A percentile compares a stretch with the other conserved stretches of the same genome.
phyloP scores from a whole-genome alignment of 2,113 vertebrate species.

The Erpornis zantholeuca region DNA sequence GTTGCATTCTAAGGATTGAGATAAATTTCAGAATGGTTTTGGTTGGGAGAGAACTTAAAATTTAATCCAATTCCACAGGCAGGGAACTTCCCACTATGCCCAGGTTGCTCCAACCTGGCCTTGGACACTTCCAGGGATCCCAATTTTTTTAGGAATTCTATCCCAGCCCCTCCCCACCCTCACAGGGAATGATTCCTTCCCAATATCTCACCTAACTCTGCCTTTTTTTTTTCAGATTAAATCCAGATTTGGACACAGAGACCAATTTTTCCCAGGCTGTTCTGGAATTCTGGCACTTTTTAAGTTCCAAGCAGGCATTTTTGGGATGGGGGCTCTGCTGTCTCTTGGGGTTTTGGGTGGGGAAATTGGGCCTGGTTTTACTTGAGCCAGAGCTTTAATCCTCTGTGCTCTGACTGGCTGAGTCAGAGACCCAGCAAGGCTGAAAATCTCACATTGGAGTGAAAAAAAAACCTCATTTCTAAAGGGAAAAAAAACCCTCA shows the following conservation, averaged over 20 bases:
- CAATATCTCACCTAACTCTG: neutral
- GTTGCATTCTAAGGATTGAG: neutral
- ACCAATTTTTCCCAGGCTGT: neutral
- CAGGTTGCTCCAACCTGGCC: neutral
- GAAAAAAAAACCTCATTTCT: neutral
- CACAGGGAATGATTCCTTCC: neutral
- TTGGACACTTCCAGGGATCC: neutral
- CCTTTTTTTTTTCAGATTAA: neutral
- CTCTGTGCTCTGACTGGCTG: neutral
- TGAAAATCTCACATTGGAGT: neutral
- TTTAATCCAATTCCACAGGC: neutral
- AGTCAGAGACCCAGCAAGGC: neutral
- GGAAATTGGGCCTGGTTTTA: neutral
- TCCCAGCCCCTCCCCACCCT: neutral
- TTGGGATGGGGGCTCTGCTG: neutral
- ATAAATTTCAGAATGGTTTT: neutral
- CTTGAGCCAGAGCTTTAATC: neutral
- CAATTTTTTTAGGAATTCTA: neutral
- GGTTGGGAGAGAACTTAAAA: neutral
- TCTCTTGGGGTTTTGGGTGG: neutral
- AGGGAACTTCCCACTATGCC: neutral
- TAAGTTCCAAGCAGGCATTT: neutral
- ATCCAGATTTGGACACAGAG: neutral
- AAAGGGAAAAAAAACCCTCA: neutral
- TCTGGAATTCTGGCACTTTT: no score